A percentile compares a stretch with the other conserved stretches of the same genome.
Conservation (phyloP, 2,888 invertebrate genomes). For the Macrostomum cliftonense region DNA sequence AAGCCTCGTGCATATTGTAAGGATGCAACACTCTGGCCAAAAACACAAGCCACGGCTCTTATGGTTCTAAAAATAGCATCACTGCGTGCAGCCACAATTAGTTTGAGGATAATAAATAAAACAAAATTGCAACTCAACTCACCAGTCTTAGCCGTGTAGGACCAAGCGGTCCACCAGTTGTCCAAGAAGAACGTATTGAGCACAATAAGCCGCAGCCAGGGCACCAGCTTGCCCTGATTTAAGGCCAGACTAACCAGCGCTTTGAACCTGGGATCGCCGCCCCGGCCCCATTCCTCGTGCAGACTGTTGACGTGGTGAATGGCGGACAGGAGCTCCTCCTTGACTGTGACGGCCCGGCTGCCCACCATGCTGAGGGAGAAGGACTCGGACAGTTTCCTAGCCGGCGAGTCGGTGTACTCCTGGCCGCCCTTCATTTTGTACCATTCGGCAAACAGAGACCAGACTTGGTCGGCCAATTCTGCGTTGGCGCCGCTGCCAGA, state of each 20-base stretch:
- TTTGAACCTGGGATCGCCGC: slow-evolving; percentile 88
- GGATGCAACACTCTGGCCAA: no score
- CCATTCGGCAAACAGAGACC: slow-evolving; percentile 24
- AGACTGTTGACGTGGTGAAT: slow-evolving; percentile 76
- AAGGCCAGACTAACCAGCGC: slow-evolving; percentile 87
- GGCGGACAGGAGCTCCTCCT: slow-evolving; percentile 64
- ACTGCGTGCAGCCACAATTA: background rate
- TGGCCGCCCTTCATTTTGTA: slow-evolving; percentile 25
- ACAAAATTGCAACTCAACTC: slow-evolving; percentile 48
- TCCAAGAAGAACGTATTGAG: slow-evolving; percentile 49
- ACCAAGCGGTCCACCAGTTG: slow-evolving; percentile 49
- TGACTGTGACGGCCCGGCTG: slow-evolving; percentile 62
- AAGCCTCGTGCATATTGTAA: no score
- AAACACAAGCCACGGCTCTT: no score
- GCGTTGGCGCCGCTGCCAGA: slow-evolving; percentile 1
- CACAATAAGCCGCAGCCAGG: slow-evolving; percentile 80
- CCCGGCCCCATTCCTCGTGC: slow-evolving; percentile 76
- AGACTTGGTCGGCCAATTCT: no score
- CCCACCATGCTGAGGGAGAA: slow-evolving; percentile 82
- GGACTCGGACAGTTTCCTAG: slow-evolving; percentile 74
- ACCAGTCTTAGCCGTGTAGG: slow-evolving; percentile 82
- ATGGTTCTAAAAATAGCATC: no score
- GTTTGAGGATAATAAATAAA: background rate
- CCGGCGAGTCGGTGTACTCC: slow-evolving; percentile 80
- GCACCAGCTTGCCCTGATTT: slow-evolving; percentile 75